Evolutionary conservation across 2,113 vertebrate species (phyloP), one percentile per base, ranked within the genome.

Genomic region (Tyrannus savana): DNA sequence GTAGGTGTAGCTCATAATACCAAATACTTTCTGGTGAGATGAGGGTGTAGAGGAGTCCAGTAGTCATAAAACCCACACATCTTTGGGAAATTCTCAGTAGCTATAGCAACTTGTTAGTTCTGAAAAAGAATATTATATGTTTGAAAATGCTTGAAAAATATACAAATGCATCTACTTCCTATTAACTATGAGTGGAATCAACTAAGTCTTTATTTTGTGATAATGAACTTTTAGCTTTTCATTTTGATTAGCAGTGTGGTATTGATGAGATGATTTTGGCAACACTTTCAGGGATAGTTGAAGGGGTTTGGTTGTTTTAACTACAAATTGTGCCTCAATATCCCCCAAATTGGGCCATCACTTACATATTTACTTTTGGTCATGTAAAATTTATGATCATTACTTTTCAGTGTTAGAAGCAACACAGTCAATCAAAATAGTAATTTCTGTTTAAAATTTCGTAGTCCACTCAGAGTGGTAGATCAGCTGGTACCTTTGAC

Each of bases 301-400:
- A 55, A 78, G 30, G 31, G 13, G 10, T 82, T 81, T 41, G 1
- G 5, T 19, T 81, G 22, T 31, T 90, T 60, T 31, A 83, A 56
- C n/a, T 42, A 67, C 17, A 33, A 71, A 71, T 21, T 1, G 1
- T 1, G 7, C 7, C 8, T 8, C 1, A 12, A 28, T 27, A 6
- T 3, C 2, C 17, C 41, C 7, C 6, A 44, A 19, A 55, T 2
- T 35, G 28, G 10, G 24, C 17, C 27, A 24, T 52, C 6, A 46
- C 8, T 16, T 47, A 24, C 30, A 37, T 52, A 85, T 74, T 47
- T 87, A 11, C 24, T 62, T 89, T 82, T 55, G 5, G 2, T 59
- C 6, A 66, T 58, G 68, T 84, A 42, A 37, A 83, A 31, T 52
- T 90, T 76, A 41, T 74, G 33, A 4, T 31, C 12, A 28, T 22